These are phyloP conservation scores for Seriola rivoliana DNA, from an alignment of 2,113 vertebrate genomes.

Conservation along the genomic window DNA sequence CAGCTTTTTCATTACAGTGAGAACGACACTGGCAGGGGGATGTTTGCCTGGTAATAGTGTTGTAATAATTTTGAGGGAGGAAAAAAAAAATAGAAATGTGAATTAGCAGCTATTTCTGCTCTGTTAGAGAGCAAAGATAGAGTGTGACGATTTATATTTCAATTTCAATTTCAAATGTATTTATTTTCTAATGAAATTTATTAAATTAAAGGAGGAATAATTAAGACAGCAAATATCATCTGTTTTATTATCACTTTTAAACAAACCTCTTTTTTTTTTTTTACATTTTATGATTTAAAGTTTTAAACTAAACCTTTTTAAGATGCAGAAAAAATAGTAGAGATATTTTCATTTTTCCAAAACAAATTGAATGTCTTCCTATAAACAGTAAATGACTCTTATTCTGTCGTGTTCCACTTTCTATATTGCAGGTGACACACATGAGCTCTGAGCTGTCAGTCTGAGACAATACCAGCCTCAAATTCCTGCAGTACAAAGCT, in stretches of 20 bases:
- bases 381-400: not conserved
- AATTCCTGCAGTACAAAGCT: slow-evolving; percentile 68
- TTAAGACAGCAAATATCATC: slow-evolving; percentile 1
- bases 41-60: slow-evolving; percentile 69
- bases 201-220: slow-evolving; percentile 31
- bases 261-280: slow-evolving; percentile 11
- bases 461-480: slow-evolving; percentile 62
- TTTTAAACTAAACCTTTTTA: slow-evolving; percentile 19
- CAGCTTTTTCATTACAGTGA: slow-evolving; percentile 66
- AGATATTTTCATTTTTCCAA: slow-evolving; percentile 6
- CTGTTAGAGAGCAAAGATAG: slow-evolving; percentile 54
- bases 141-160: slow-evolving; percentile 46
- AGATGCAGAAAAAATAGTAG: not conserved
- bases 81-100: slow-evolving; percentile 58
- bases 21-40: slow-evolving; percentile 65
- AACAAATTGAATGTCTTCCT: slow-evolving; percentile 30
- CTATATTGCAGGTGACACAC: slow-evolving; percentile 11
- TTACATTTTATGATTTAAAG: too few species aligned
- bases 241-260: slow-evolving; percentile 9
- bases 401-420: slow-evolving; percentile 18
- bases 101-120: slow-evolving; percentile 73
- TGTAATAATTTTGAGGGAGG: slow-evolving; percentile 61
- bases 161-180: slow-evolving; percentile 38
- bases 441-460: slow-evolving; percentile 55
- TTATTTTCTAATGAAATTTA: slow-evolving; percentile 29